A percentile compares a stretch with the other conserved stretches of the same genome.
phyloP scores from a whole-genome alignment of 2,888 invertebrate species.

The Reticulitermes lucifugus region DNA sequence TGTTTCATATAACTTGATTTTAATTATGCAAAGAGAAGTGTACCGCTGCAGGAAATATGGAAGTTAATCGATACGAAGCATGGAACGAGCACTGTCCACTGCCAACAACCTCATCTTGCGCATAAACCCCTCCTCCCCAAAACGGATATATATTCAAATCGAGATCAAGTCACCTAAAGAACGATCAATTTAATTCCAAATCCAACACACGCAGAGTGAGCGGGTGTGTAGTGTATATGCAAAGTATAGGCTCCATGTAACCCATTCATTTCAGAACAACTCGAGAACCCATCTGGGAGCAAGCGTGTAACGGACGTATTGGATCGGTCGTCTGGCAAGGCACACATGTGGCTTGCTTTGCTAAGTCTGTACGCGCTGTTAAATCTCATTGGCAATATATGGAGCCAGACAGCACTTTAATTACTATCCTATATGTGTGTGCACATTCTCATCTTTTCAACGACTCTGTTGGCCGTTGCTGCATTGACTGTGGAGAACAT shows the following conservation, averaged over 20 bases:
- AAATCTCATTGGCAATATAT: conserved; percentile 40
- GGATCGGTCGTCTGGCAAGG: conserved; percentile 41
- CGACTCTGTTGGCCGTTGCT: conserved; percentile 27
- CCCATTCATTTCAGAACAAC: conserved; percentile 32
- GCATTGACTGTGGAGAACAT: background rate
- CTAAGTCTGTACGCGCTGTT: conserved; percentile 21
- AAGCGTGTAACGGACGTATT: conserved; percentile 44
- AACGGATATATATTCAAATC: conserved; percentile 36
- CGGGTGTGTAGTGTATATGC: conserved; percentile 21
- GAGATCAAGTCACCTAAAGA: conserved; percentile 42
- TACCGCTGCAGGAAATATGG: background rate
- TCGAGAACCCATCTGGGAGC: conserved; percentile 45
- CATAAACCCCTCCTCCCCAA: background rate
- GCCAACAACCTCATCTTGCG: background rate
- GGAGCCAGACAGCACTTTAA: conserved; percentile 13
- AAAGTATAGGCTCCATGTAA: conserved; percentile 39
- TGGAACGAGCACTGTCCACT: background rate
- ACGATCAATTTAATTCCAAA: conserved; percentile 33
- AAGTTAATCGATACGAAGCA: background rate
- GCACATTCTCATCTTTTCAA: conserved; percentile 1
- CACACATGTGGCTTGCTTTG: conserved; percentile 48
- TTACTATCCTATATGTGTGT: background rate
- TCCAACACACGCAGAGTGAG: conserved; percentile 8
- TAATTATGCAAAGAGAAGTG: too few species aligned
- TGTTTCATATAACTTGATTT: too few species aligned